Evolutionary conservation across 2,888 invertebrate species (phyloP), one percentile per base, ranked within the genome.

Genomic region (Dryobotodes eremita): DNA sequence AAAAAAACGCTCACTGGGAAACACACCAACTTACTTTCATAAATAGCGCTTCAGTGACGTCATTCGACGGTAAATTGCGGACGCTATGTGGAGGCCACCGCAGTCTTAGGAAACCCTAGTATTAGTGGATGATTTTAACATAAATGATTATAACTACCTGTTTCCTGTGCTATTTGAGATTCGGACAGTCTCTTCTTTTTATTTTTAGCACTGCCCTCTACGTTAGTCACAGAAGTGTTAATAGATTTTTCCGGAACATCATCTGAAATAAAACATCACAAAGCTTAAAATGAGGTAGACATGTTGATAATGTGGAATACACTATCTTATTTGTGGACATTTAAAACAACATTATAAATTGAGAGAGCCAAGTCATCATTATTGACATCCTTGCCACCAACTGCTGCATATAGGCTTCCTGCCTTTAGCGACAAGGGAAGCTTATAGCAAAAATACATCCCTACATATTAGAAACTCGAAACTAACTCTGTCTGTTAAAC

Each of bases 101-200:
- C 26, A 11, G 13, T 50, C 10, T 26, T 48, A 48, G n/a, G 20
- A 11, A 48, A 3, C 48, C 17, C 2, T 15, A 10, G 50, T 20
- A 23, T 31, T 15, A 31, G 15, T 50, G 23, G 15, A n/a, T 15
- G 6, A 55, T 17, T 36, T 55, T n/a, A 36, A 70, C 10, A 17
- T 36, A 53, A 17, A 17, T 53, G 2, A 69, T 53, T 69, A 8
- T 68, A 31, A 68, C 48, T 50, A 69, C 84, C 79, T 77, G 53
- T 59, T 76, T 55, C 61, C 2, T 55, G 61, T 46, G 55, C 73
- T 42, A 61, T 42, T 66, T 83, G 80, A 53, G 77, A 72, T 76
- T 77, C 86, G 0, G 80, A 85, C 20, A 72, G 15, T 65, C 75
- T 83, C 23, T 80, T 81, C 50, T 86, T 86, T 15, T 86, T 86